Conservation (phyloP, 2,888 invertebrate genomes). For the Spodoptera exigua region DNA sequence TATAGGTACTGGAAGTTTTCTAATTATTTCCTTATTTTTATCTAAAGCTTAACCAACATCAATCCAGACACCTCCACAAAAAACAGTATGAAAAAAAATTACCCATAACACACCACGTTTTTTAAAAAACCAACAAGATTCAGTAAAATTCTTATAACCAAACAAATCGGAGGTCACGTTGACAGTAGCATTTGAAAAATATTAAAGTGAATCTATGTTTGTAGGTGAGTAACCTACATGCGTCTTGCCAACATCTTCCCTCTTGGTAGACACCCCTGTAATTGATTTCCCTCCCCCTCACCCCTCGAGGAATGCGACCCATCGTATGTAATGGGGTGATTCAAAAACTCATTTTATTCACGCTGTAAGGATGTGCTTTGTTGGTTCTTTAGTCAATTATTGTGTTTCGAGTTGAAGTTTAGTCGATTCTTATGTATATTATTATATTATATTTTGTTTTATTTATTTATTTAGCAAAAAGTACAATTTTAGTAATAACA, state of each 20-base stretch:
- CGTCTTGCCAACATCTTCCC: conserved; percentile 47
- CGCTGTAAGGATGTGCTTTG: conserved; percentile 50
- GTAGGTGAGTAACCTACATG: conserved; percentile 55
- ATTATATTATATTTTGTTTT: background rate
- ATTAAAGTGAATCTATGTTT: conserved; percentile 50
- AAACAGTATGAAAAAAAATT: too few relatives aligned
- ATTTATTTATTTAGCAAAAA: too few relatives aligned
- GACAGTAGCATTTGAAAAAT: conserved; percentile 53
- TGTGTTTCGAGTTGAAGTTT: conserved; percentile 12
- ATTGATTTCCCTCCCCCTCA: conserved; percentile 74
- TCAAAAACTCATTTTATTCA: conserved; percentile 73
- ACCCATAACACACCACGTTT: too few relatives aligned
- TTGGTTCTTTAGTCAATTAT: conserved; percentile 48
- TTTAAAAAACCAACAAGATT: too few relatives aligned
- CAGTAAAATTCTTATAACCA: too few relatives aligned
- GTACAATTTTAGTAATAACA: too few relatives aligned
- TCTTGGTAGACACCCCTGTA: conserved; percentile 58
- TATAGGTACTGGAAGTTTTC: too few relatives aligned
- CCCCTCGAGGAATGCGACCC: conserved; percentile 68
- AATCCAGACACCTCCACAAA: too few relatives aligned
- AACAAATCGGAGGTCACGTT: conserved; percentile 5
- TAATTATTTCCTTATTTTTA: too few relatives aligned
- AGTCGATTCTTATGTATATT: background rate
- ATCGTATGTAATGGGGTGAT: conserved; percentile 67
- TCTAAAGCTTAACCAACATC: too few relatives aligned